A percentile compares a stretch with the other conserved stretches of the same genome.
Conservation (phyloP, 2,888 invertebrate genomes). For the Cylloceria caligata region DNA sequence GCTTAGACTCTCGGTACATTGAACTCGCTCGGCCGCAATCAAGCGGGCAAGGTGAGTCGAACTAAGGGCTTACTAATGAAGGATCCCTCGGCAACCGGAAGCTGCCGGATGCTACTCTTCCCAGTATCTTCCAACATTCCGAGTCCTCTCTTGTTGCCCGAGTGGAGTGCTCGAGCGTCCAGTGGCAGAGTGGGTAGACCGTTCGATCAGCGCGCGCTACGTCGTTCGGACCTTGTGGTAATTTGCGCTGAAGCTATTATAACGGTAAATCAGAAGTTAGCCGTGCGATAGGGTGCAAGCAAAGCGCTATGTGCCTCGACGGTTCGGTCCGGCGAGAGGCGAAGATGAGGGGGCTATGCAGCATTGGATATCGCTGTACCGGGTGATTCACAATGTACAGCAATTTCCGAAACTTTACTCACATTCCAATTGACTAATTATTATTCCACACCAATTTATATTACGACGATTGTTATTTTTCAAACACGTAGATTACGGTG, state of each 20-base stretch:
- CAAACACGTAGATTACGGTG: too few relatives aligned
- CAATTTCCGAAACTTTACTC: not conserved
- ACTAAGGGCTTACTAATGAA: slow-evolving; percentile 59
- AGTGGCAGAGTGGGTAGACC: slow-evolving; percentile 19
- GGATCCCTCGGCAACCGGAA: slow-evolving; percentile 39
- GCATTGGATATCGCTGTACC: slow-evolving; percentile 25
- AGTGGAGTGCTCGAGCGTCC: slow-evolving; percentile 34
- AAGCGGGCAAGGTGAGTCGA: slow-evolving; percentile 38
- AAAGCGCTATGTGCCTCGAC: not conserved
- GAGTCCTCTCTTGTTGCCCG: slow-evolving; percentile 24
- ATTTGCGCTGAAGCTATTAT: slow-evolving; percentile 58
- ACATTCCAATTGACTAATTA: not conserved
- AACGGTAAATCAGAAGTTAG: slow-evolving; percentile 63
- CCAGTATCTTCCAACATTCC: slow-evolving; percentile 57
- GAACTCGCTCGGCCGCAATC: slow-evolving; percentile 49
- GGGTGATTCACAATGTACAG: slow-evolving; percentile 16
- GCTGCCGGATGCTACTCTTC: slow-evolving; percentile 36
- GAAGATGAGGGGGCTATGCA: slow-evolving; percentile 25
- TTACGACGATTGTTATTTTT: too few relatives aligned
- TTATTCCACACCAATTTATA: not conserved
- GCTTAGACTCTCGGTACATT: slow-evolving; percentile 34
- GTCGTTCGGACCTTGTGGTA: slow-evolving; percentile 44
- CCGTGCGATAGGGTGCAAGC: slow-evolving; percentile 48
- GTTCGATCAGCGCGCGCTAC: slow-evolving; percentile 5
- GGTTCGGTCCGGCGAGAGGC: slow-evolving; percentile 9